Evolutionary conservation across 1,140 invertebrate genomes (phyloP).

Genomic region (Drosophila ironensis): DNA sequence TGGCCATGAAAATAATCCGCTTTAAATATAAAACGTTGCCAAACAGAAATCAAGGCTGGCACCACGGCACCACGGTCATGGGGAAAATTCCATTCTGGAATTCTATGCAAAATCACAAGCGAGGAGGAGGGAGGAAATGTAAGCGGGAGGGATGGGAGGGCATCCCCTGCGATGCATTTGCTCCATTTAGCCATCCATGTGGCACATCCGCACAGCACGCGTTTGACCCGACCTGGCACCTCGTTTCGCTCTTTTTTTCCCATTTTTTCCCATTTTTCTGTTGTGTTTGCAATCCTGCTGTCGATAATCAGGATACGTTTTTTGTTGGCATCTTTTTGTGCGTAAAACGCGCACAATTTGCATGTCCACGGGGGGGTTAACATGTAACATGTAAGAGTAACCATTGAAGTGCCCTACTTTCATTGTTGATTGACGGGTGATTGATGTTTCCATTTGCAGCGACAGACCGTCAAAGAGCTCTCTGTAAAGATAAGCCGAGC

Average conservation of each 20-base stretch:
- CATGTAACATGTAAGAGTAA: constrained; percentile 56
- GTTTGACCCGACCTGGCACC: constrained; percentile 58
- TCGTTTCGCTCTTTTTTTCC: not conserved
- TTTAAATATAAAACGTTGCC: constrained; percentile 73
- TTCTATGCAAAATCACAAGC: constrained; percentile 60
- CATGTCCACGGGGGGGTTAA: constrained; percentile 59
- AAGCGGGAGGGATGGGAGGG: constrained; percentile 2
- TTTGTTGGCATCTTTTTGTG: constrained; percentile 54
- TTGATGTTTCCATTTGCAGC: constrained; percentile 74
- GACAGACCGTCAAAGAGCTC: constrained; percentile 43
- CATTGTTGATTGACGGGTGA: constrained; percentile 72
- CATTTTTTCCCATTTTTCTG: not conserved
- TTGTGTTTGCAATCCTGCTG: constrained; percentile 7
- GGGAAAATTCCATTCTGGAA: constrained; percentile 19
- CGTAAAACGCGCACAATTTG: constrained; percentile 67
- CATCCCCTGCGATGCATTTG: constrained; percentile 9
- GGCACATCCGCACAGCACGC: constrained; percentile 40
- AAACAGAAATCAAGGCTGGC: constrained; percentile 56
- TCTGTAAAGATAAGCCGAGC: not conserved
- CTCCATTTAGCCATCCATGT: constrained; percentile 36
- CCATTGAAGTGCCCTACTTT: constrained; percentile 70
- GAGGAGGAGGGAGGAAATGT: constrained; percentile 6
- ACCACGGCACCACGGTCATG: constrained; percentile 19
- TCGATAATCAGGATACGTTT: constrained; percentile 28
- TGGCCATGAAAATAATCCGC: constrained; percentile 75